Percentiles rank a stretch among this genome's conserved stretches.
These are phyloP conservation scores for Leucoptera coffeella DNA, from an alignment of 2,888 invertebrate genomes.

Conservation along the genomic window DNA sequence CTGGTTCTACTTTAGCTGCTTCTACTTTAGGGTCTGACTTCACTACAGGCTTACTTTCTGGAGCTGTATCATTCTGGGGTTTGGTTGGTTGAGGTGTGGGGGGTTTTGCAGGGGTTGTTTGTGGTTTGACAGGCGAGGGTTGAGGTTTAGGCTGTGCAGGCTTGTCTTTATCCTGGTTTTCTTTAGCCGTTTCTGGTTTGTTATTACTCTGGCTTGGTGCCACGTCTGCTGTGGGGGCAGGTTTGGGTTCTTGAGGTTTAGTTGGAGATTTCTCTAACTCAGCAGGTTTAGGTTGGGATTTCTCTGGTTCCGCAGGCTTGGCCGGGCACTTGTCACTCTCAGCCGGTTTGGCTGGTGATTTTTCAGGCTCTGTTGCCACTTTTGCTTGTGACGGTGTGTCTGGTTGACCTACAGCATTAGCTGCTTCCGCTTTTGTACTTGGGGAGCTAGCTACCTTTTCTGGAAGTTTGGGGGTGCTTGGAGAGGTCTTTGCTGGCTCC, in stretches of 20 bases:
- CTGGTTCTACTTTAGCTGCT: constrained; percentile 4
- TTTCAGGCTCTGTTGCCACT: constrained; percentile 18
- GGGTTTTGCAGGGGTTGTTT: constrained; percentile 12
- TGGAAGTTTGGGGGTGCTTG: constrained; percentile 39
- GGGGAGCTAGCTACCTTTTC: constrained; percentile 23
- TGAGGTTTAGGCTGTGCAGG: constrained; percentile 24
- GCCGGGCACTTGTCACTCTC: constrained; percentile 37
- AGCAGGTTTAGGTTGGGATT: no score
- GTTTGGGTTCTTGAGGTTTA: constrained; percentile 29
- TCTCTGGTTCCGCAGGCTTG: constrained; percentile 21
- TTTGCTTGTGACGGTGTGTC: constrained; percentile 27
- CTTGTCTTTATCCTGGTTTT: constrained; percentile 22
- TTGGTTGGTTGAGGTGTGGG: neutral
- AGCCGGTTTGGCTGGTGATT: no score
- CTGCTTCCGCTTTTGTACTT: constrained; percentile 22
- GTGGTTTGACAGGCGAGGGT: constrained; percentile 24
- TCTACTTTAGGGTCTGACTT: constrained; percentile 16
- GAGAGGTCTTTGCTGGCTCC: constrained; percentile 38
- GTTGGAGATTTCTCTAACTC: constrained; percentile 33
- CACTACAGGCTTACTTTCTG: neutral
- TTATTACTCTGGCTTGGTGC: constrained; percentile 33
- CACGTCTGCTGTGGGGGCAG: constrained; percentile 28
- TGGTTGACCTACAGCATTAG: constrained; percentile 14
- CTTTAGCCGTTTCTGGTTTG: constrained; percentile 35
- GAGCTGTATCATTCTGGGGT: neutral